Conservation (phyloP, 1,140 invertebrate species). For the Cherax destructor region DNA sequence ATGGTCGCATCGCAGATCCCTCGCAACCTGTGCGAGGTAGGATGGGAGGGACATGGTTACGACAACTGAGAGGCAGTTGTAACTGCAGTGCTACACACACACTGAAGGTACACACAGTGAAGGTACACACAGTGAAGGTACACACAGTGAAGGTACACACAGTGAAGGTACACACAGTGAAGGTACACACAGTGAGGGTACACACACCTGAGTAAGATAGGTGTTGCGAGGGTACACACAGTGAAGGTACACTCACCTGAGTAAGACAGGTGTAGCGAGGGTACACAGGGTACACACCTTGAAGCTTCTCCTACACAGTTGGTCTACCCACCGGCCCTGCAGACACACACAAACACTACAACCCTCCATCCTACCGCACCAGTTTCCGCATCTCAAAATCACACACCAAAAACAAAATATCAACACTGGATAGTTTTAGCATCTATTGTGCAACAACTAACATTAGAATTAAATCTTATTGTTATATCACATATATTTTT, state of each 20-base stretch:
- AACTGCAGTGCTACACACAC: neutral
- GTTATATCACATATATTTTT: no score
- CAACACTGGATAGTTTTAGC: no score
- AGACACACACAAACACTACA: neutral
- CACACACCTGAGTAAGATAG: neutral
- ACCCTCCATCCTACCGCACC: no score
- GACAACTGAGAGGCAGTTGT: neutral
- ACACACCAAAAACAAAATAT: no score
- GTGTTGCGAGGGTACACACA: neutral
- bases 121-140: neutral
- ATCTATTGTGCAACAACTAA: no score
- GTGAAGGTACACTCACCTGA: constrained; percentile 51
- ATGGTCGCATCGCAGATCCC: constrained; percentile 57
- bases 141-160: neutral
- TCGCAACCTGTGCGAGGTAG: constrained; percentile 32
- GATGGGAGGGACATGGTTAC: neutral
- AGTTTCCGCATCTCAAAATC: no score
- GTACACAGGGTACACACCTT: constrained; percentile 52
- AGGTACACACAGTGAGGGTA: neutral
- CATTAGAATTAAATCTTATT: no score
- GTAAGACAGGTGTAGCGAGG: constrained; percentile 35
- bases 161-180: no score
- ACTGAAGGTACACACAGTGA: no score
- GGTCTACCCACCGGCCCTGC: constrained; percentile 44
- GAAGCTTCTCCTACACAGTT: constrained; percentile 53